Conservation (phyloP, 23 tunicate genomes). For the Ascidia mentula region DNA sequence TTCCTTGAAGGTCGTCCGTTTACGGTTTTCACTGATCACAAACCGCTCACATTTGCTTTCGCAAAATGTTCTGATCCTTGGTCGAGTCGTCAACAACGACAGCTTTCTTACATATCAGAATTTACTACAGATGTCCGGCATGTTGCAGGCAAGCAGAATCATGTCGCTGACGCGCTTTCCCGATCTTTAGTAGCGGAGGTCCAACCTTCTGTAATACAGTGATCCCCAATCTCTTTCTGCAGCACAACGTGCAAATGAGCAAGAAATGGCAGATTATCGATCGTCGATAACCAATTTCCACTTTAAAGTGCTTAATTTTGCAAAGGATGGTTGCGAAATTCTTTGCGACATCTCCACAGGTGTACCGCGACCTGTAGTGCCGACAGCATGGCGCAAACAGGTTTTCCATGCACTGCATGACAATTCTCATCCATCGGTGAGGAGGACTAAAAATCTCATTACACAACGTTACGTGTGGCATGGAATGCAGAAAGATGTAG, state of each 20-base stretch:
- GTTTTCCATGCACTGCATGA: conserved; percentile 9
- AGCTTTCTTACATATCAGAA: not conserved
- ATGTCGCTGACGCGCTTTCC: conserved; percentile 5
- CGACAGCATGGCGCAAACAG: not conserved
- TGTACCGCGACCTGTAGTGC: not conserved
- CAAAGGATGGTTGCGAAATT: no score
- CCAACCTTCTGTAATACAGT: no score
- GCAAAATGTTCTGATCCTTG: conserved; percentile 1
- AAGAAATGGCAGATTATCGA: not conserved
- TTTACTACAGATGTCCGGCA: conserved; percentile 5
- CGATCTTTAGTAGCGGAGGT: not conserved
- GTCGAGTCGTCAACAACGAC: conserved; percentile 4
- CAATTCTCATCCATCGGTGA: not conserved
- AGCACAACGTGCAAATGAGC: not conserved
- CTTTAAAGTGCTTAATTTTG: no score
- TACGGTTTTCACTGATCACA: conserved; percentile 15
- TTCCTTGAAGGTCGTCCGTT: no score
- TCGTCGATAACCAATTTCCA: not conserved
- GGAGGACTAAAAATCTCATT: not conserved
- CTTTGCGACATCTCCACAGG: not conserved
- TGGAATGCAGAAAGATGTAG: conserved; percentile 9
- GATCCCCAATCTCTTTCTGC: not conserved
- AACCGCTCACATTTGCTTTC: conserved; percentile 10
- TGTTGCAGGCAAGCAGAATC: not conserved
- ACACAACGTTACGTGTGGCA: not conserved